Base-by-base conservation (phyloP, 2,797 vertebrate genomes). In the Arremon brunneinucha region DNA sequence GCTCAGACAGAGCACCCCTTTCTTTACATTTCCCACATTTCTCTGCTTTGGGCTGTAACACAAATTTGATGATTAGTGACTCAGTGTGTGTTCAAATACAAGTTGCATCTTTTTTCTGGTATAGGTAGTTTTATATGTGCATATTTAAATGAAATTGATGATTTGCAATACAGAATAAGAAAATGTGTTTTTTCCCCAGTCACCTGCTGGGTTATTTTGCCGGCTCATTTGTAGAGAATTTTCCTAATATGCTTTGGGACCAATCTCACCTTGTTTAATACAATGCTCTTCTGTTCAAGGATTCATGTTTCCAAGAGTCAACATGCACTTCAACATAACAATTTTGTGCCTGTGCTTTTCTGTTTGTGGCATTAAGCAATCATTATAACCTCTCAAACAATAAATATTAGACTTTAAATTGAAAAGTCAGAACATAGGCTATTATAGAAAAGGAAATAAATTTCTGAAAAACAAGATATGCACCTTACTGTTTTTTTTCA, bases 331-430 rank as follows among this genome's bases (percentile, higher is more conserved):
- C 64, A 87, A 53, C 28, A 43, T 15, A 85, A 27, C 15, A 81
- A 71, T 94, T 92, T 60, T 81, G 28, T 83, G 24, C 69, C 76
- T 62, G 35, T 86, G 30, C 18, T 56, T 80, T 91, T 91, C 76
- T 71, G 69, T 70, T 94, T 86, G 47, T 71, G 46, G 8, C 59
- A 81, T 75, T 91, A 83, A 96, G 87, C 69, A 86, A 87, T 63
- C 37, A 79, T 79, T 60, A 77, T 32, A 74, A 74, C 24, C 18
- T 64, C 93, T 95, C 90, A 83, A 67, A 90, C 46, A 52, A 60
- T 41, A 55, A 87, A 44, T 28, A 72, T 82, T 79, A 83, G 56
- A 55, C 26, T 63, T 37, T 19, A 91, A 94, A 88, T 17, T 76
- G 34, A 41, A 93, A 88, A 76, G 55, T 81, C 80, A 84, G 59